phyloP scores from a whole-genome alignment of 2,888 invertebrate genomes.

The Zonitis immaculata region DNA sequence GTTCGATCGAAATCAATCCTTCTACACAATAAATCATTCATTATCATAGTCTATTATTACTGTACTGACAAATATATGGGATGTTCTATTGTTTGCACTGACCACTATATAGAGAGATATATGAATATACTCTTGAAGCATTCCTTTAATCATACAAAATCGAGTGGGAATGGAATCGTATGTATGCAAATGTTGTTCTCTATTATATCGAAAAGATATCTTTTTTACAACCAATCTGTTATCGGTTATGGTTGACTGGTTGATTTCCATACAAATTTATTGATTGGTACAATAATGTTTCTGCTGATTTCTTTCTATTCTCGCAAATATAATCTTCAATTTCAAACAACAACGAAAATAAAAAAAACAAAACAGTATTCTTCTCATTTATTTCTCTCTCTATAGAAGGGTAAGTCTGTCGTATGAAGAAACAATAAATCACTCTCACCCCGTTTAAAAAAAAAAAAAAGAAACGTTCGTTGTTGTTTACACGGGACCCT shows the following conservation, averaged over 20 bases:
- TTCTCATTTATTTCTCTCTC: no score
- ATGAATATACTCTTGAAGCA: conserved; percentile 14
- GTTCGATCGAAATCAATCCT: conserved; percentile 7
- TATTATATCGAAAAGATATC: no score
- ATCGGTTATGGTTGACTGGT: no score
- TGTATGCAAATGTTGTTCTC: conserved; percentile 12
- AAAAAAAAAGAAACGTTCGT: no score
- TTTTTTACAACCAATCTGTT: no score
- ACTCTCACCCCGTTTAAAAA: conserved; percentile 14
- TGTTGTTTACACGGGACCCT: conserved; percentile 26
- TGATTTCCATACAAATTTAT: no score
- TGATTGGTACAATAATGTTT: no score
- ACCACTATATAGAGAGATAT: conserved; percentile 4
- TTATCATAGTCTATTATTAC: conserved; percentile 31
- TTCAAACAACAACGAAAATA: no score
- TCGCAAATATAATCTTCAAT: no score
- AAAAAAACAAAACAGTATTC: no score
- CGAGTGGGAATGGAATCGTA: not conserved
- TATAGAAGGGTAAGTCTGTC: conserved; percentile 1
- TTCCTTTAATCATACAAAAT: conserved; percentile 10
- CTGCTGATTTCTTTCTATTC: no score
- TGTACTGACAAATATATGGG: conserved; percentile 31
- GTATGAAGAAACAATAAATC: conserved; percentile 17
- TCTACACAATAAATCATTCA: conserved; percentile 18
- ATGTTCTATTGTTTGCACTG: conserved; percentile 30